A percentile compares a stretch with the other conserved stretches of the same genome.
Evolutionary conservation across 1,140 invertebrate species (phyloP).

Genomic region (Choristoneura fumiferana): DNA sequence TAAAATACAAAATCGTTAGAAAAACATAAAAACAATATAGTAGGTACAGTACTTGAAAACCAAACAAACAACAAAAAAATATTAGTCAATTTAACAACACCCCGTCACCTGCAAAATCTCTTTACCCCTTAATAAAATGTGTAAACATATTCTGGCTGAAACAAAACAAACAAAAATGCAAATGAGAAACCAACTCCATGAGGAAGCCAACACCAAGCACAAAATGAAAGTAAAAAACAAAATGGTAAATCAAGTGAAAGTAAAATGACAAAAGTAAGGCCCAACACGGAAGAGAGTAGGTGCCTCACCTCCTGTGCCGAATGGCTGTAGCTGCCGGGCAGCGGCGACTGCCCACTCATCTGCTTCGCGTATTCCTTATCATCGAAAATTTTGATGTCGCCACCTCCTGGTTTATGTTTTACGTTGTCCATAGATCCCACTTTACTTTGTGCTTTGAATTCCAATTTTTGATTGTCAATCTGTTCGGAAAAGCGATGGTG

Average conservation of each 20-base stretch:
- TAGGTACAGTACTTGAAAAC: slow-evolving; percentile 34
- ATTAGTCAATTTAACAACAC: slow-evolving; percentile 10
- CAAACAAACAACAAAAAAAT: slow-evolving; percentile 29
- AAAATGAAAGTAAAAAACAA: slow-evolving; percentile 29
- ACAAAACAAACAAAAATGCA: slow-evolving; percentile 63
- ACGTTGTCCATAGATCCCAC: slow-evolving; percentile 96
- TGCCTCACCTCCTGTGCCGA: slow-evolving; percentile 84
- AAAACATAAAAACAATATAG: slow-evolving; percentile 30
- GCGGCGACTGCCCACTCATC: slow-evolving; percentile 81
- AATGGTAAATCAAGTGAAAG: slow-evolving; percentile 36
- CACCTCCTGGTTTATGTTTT: slow-evolving; percentile 95
- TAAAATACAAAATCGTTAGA: background rate
- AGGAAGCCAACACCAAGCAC: slow-evolving; percentile 44
- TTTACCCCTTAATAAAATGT: slow-evolving; percentile 77
- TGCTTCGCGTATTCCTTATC: slow-evolving; percentile 96
- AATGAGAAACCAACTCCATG: slow-evolving; percentile 35
- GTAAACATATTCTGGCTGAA: slow-evolving; percentile 79
- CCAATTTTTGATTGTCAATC: slow-evolving; percentile 93
- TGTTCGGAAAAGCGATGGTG: slow-evolving; percentile 78
- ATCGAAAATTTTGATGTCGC: slow-evolving; percentile 95
- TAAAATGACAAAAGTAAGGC: slow-evolving; percentile 33
- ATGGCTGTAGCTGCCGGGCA: slow-evolving; percentile 80
- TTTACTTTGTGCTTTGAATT: slow-evolving; percentile 91
- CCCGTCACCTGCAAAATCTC: slow-evolving; percentile 17
- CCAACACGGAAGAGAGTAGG: slow-evolving; percentile 27